phyloP scores from a whole-genome alignment of 2,797 vertebrate genomes.

The Molossus molossus region DNA sequence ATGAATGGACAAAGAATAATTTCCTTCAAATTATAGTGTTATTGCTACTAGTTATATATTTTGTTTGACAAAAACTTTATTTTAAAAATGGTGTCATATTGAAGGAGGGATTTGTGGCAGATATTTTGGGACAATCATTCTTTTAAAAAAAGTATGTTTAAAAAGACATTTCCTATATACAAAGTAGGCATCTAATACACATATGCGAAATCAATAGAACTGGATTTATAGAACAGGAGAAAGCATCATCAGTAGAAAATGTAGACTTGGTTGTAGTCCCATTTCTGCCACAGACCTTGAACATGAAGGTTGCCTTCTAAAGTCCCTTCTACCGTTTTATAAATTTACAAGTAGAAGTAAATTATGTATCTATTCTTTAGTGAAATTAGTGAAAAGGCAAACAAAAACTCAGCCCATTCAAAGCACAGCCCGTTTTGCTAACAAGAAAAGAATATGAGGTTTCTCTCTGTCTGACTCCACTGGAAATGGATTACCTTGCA shows the following conservation, averaged over 20 bases:
- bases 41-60: background rate
- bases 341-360: slow-evolving; percentile 2
- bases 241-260: background rate
- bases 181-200: background rate
- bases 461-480: background rate
- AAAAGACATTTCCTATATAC: background rate
- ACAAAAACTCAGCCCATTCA: background rate
- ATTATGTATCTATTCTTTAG: background rate
- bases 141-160: background rate
- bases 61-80: slow-evolving; percentile 47
- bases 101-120: background rate
- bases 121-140: background rate
- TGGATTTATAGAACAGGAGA: background rate
- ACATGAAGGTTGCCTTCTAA: background rate
- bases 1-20: background rate
- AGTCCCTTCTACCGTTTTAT: background rate
- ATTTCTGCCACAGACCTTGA: slow-evolving; percentile 20
- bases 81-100: background rate
- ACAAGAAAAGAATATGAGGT: background rate
- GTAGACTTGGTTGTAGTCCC: background rate
- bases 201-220: background rate
- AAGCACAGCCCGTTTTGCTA: slow-evolving; percentile 10
- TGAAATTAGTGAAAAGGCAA: background rate
- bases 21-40: slow-evolving; percentile 14
- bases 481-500: slow-evolving; percentile 13